Evolutionary conservation across 2,888 invertebrate genomes (phyloP).

Genomic region (Drosophila mayaguana): DNA sequence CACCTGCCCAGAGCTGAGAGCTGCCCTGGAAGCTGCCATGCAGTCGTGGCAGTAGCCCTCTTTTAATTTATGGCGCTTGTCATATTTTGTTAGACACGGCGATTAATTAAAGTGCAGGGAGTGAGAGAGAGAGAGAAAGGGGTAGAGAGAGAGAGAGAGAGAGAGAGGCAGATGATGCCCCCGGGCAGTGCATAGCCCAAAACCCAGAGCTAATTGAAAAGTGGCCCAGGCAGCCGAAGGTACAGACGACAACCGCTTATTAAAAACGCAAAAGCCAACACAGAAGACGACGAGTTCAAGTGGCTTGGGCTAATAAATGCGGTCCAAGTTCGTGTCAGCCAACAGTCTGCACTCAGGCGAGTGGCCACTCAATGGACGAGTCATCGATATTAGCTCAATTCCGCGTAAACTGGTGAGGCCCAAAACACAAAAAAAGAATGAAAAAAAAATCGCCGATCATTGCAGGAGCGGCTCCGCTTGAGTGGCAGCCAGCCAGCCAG

Average conservation of each 20-base stretch:
- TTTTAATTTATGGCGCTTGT: conserved; percentile 80
- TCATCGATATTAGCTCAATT: conserved; percentile 82
- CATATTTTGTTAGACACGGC: conserved; percentile 81
- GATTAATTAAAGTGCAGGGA: conserved; percentile 76
- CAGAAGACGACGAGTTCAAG: conserved; percentile 54
- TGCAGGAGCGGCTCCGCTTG: conserved; percentile 75
- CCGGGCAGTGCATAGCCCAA: conserved; percentile 27
- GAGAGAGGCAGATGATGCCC: conserved; percentile 3
- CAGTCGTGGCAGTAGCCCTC: conserved; percentile 28
- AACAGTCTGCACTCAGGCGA: conserved; percentile 27
- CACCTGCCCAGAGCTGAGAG: conserved; percentile 40
- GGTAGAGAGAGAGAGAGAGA: not conserved
- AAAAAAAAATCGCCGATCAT: conserved; percentile 73
- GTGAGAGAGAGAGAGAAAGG: not conserved
- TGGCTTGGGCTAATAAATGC: conserved; percentile 76
- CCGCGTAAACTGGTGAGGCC: conserved; percentile 61
- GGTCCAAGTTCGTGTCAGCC: conserved; percentile 22
- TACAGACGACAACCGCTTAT: conserved; percentile 71
- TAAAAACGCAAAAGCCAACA: conserved; percentile 62
- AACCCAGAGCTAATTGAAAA: conserved; percentile 73
- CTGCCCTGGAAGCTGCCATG: conserved; percentile 30
- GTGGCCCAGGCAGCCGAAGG: conserved; percentile 60
- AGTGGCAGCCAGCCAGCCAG: conserved; percentile 65
- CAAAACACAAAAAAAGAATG: conserved; percentile 1
- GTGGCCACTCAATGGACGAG: conserved; percentile 75